These are phyloP conservation scores for Caretta caretta DNA, from an alignment of 2,113 vertebrate genomes.

Conservation along the genomic window DNA sequence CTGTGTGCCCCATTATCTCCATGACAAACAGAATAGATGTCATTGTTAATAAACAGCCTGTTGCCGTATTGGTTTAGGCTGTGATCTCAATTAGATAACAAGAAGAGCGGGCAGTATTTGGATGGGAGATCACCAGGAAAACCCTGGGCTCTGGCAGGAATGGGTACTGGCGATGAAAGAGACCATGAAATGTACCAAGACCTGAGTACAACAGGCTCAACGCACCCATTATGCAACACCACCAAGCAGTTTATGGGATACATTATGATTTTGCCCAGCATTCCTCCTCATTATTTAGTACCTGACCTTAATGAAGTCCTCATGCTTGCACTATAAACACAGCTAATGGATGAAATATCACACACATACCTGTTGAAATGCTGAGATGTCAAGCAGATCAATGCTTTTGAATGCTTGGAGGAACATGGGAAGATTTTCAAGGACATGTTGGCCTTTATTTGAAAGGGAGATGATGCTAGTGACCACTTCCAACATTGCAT, in stretches of 20 bases:
- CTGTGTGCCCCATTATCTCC: not conserved
- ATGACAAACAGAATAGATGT: not conserved
- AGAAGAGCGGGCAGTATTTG: not conserved
- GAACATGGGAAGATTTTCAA: constrained; percentile 65
- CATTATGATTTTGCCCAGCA: not conserved
- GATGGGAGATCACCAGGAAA: not conserved
- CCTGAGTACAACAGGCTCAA: not conserved
- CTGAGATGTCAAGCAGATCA: constrained; percentile 6
- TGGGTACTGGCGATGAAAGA: not conserved
- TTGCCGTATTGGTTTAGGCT: not conserved
- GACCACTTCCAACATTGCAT: constrained; percentile 67
- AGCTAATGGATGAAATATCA: not conserved
- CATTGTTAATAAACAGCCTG: not conserved
- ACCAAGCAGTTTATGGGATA: not conserved
- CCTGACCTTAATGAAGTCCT: not conserved
- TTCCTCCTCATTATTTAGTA: not conserved
- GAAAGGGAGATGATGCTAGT: constrained; percentile 71
- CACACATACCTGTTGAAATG: constrained; percentile 58
- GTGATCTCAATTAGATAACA: rapidly evolving
- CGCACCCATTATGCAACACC: not conserved
- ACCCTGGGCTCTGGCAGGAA: not conserved
- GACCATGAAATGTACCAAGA: not conserved
- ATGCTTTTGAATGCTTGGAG: constrained; percentile 49
- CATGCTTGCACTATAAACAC: not conserved
- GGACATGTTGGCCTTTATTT: constrained; percentile 35